phyloP scores from a whole-genome alignment of 2,888 invertebrate species.

The Agapetus fuscipes region DNA sequence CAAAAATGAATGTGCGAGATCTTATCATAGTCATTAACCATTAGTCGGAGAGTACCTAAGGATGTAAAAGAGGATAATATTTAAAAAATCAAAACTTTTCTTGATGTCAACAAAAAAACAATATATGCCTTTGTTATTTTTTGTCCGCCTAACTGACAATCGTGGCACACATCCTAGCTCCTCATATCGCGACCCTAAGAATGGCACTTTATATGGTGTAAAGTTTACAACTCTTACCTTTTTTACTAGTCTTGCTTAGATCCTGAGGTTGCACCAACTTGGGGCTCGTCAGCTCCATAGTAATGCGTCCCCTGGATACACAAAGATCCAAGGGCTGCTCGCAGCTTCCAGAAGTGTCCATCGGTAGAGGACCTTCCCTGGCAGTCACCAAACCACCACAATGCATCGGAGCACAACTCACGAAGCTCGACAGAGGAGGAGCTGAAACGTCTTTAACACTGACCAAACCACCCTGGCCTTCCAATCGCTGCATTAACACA shows the following conservation, averaged over 20 bases:
- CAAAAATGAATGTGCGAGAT: no score
- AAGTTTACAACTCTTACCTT: conserved; percentile 22
- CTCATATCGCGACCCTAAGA: no score
- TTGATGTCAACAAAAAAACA: no score
- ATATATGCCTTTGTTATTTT: no score
- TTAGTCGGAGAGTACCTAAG: no score
- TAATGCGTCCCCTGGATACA: conserved; percentile 44
- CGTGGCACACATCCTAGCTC: no score
- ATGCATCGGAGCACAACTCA: conserved; percentile 12
- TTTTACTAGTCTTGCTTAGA: conserved; percentile 20
- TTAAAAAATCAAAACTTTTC: no score
- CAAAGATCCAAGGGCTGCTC: conserved; percentile 53
- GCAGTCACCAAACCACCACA: conserved; percentile 4
- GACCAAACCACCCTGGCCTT: conserved; percentile 1
- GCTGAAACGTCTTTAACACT: not conserved
- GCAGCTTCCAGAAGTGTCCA: conserved; percentile 12
- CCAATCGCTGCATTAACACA: conserved; percentile 6
- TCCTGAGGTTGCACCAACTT: conserved; percentile 12
- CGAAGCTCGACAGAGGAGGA: conserved; percentile 10
- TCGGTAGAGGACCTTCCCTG: conserved; percentile 1
- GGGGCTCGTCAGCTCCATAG: conserved; percentile 20
- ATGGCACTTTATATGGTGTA: no score
- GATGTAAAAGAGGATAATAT: no score
- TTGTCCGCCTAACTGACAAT: no score
- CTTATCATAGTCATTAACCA: no score